Conservation (phyloP, 2,113 vertebrate genomes). For the Upupa epops region DNA sequence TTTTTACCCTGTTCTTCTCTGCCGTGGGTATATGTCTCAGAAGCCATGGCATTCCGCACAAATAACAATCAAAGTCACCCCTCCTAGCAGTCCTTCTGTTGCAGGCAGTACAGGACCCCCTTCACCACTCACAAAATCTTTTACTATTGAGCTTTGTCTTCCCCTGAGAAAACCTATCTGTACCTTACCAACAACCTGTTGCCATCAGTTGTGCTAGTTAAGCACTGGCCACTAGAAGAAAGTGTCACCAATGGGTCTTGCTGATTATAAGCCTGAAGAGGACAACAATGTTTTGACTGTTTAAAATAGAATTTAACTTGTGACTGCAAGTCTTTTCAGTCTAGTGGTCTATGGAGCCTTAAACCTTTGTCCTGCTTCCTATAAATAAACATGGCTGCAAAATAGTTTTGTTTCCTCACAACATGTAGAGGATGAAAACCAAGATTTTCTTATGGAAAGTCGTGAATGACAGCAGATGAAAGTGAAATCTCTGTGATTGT, state of each 20-base stretch:
- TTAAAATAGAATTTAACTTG: background rate
- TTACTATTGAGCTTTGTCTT: background rate
- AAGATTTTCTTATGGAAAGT: background rate
- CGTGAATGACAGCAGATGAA: background rate
- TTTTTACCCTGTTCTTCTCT: background rate
- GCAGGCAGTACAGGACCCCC: background rate
- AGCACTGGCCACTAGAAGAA: background rate
- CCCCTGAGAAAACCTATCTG: background rate
- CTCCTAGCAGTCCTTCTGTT: background rate
- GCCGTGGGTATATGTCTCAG: background rate
- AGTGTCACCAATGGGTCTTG: background rate
- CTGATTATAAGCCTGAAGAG: background rate
- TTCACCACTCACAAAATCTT: background rate
- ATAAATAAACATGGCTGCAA: background rate
- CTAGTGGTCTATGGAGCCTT: background rate
- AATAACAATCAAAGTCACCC: fast-evolving
- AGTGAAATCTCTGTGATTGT: background rate
- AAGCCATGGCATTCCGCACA: background rate
- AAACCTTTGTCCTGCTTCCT: background rate
- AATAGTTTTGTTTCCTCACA: background rate
- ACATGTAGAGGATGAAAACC: background rate
- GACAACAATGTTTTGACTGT: background rate
- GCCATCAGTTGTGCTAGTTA: background rate
- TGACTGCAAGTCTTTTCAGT: background rate
- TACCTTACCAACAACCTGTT: background rate